These are phyloP conservation scores for Lasioglossum malachurum DNA, from an alignment of 2,888 invertebrate genomes.

Conservation along the genomic window DNA sequence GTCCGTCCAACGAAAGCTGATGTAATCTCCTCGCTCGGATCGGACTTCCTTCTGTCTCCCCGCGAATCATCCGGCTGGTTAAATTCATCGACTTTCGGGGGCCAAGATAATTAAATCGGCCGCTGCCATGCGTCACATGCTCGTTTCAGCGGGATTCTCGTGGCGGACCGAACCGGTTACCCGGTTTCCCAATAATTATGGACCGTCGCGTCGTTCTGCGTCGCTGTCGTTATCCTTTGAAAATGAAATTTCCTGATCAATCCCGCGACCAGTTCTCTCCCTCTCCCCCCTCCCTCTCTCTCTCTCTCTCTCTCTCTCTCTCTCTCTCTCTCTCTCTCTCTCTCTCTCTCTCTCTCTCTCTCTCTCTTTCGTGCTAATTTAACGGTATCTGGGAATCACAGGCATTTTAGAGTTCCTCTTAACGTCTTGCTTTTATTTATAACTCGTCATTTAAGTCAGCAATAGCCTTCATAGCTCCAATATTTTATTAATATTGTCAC, in stretches of 20 bases:
- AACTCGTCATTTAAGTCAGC: too few species aligned
- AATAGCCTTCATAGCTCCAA: too few species aligned
- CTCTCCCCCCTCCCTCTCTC: too few species aligned
- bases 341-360: background rate
- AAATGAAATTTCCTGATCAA: background rate
- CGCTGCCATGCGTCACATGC: background rate
- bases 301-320: background rate
- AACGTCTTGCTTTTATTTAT: background rate
- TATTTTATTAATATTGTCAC: too few species aligned
- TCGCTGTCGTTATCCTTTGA: background rate
- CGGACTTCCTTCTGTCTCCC: background rate
- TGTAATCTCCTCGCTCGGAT: background rate
- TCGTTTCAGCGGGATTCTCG: background rate
- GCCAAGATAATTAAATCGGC: constrained; percentile 4
- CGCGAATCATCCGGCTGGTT: constrained; percentile 2
- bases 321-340: background rate
- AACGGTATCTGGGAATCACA: background rate
- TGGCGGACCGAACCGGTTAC: background rate
- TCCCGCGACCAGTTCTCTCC: background rate
- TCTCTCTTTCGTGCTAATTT: background rate
- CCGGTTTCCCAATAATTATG: constrained; percentile 9
- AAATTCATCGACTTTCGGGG: constrained; percentile 10
- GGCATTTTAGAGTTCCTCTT: background rate
- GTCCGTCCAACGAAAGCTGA: background rate
- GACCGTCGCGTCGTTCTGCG: background rate